Percentiles rank a stretch among this genome's conserved stretches.
These are phyloP conservation scores for Parotocinclus haroldoi DNA, from an alignment of 2,797 vertebrate species.

Conservation along the genomic window DNA sequence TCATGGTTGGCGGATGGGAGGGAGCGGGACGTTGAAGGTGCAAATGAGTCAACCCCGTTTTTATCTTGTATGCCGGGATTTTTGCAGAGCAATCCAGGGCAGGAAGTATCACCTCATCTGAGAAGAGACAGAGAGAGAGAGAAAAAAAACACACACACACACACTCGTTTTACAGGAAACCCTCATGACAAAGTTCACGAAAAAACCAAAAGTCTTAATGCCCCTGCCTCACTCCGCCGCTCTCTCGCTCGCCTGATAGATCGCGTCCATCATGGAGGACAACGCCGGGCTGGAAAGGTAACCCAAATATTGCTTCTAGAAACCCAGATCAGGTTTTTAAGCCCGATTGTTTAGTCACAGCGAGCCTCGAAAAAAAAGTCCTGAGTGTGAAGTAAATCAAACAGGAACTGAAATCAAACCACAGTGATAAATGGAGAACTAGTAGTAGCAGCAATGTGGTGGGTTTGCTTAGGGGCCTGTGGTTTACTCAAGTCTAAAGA, in stretches of 20 bases:
- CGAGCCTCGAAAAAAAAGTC: neutral
- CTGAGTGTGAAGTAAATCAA: neutral
- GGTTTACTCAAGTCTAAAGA: slow-evolving; percentile 12
- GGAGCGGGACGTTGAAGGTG: neutral
- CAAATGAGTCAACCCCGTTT: slow-evolving; percentile 30
- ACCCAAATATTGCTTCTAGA: neutral
- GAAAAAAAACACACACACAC: slow-evolving; percentile 14
- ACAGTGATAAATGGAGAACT: slow-evolving; percentile 5
- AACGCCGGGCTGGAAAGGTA: slow-evolving; percentile 28
- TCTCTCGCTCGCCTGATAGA: neutral
- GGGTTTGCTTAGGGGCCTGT: slow-evolving; percentile 36
- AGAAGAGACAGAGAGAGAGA: slow-evolving; percentile 22
- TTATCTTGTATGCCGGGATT: slow-evolving; percentile 35
- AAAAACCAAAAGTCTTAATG: slow-evolving; percentile 24
- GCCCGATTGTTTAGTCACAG: too few relatives aligned
- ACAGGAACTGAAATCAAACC: slow-evolving; percentile 25
- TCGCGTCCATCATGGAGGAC: slow-evolving; percentile 24
- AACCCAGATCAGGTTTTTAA: neutral
- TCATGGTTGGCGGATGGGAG: slow-evolving; percentile 24
- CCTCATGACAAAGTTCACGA: slow-evolving; percentile 33
- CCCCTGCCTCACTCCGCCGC: slow-evolving; percentile 7
- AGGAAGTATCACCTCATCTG: slow-evolving; percentile 41
- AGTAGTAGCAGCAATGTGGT: slow-evolving; percentile 35
- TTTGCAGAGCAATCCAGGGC: slow-evolving; percentile 35
- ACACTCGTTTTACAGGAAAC: slow-evolving; percentile 48